Percentiles rank a stretch among this genome's conserved stretches.
These are phyloP conservation scores for Dione juno DNA, from an alignment of 2,888 invertebrate species.

Conservation along the genomic window DNA sequence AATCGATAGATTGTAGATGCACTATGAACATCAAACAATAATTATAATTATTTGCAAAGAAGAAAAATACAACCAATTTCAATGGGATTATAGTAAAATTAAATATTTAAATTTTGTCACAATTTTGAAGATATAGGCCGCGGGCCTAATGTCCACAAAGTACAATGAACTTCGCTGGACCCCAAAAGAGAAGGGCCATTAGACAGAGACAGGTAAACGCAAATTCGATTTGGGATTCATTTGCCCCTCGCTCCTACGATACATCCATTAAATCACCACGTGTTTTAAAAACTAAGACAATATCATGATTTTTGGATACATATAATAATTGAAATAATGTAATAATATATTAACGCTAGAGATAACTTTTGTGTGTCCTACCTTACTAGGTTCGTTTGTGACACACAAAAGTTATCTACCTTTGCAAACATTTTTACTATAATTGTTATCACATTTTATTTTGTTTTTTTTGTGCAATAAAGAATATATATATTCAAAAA, in stretches of 20 bases:
- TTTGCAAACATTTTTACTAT: too few species aligned
- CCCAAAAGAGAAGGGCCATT: slow-evolving; percentile 72
- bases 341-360: too few species aligned
- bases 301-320: slow-evolving; percentile 9
- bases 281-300: slow-evolving; percentile 18
- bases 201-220: slow-evolving; percentile 76
- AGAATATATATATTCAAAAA: too few species aligned
- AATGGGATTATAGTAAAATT: background rate
- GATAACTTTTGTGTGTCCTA: too few species aligned
- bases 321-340: too few species aligned
- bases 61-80: background rate
- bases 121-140: slow-evolving; percentile 33
- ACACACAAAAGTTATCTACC: too few species aligned
- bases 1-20: background rate
- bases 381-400: too few species aligned
- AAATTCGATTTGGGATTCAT: slow-evolving; percentile 79
- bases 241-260: slow-evolving; percentile 62
- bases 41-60: background rate
- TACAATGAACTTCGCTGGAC: slow-evolving; percentile 75
- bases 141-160: slow-evolving; percentile 56
- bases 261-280: slow-evolving; percentile 47
- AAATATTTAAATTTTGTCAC: slow-evolving; percentile 23
- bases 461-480: too few species aligned
- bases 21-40: background rate
- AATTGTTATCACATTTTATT: too few species aligned